phyloP scores from a whole-genome alignment of 2,888 invertebrate species.

The Amorpha juglandis region DNA sequence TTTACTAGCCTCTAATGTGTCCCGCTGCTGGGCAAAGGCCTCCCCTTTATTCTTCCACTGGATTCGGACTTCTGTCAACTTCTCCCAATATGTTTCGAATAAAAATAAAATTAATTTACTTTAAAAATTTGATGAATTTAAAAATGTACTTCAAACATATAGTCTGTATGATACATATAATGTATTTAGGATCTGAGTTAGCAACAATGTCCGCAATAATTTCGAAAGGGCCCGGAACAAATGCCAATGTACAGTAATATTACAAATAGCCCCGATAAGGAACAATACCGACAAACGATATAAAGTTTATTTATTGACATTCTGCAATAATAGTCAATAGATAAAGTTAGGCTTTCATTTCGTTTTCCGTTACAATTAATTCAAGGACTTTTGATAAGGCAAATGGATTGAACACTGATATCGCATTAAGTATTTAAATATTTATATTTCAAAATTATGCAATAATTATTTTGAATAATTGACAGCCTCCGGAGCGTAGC shows the following conservation, averaged over 20 bases:
- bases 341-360: conserved; percentile 59
- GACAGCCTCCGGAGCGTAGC: too few relatives aligned
- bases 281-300: conserved; percentile 50
- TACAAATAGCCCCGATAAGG: conserved; percentile 41
- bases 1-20: too few relatives aligned
- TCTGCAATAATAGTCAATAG: conserved; percentile 48
- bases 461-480: background rate
- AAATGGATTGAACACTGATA: conserved; percentile 34
- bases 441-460: background rate
- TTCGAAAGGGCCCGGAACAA: conserved; percentile 62
- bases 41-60: too few relatives aligned
- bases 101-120: too few relatives aligned
- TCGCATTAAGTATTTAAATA: background rate
- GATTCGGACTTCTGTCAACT: too few relatives aligned
- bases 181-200: conserved; percentile 50
- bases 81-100: too few relatives aligned
- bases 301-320: conserved; percentile 55
- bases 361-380: conserved; percentile 54
- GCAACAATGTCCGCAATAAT: conserved; percentile 56
- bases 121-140: background rate
- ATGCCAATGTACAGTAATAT: conserved; percentile 59
- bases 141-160: too few relatives aligned
- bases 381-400: conserved; percentile 53
- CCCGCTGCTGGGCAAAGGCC: too few relatives aligned
- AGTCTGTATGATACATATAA: background rate